These are phyloP conservation scores for Hippocampus abdominalis DNA, from an alignment of 2,113 vertebrate species.

Conservation along the genomic window DNA sequence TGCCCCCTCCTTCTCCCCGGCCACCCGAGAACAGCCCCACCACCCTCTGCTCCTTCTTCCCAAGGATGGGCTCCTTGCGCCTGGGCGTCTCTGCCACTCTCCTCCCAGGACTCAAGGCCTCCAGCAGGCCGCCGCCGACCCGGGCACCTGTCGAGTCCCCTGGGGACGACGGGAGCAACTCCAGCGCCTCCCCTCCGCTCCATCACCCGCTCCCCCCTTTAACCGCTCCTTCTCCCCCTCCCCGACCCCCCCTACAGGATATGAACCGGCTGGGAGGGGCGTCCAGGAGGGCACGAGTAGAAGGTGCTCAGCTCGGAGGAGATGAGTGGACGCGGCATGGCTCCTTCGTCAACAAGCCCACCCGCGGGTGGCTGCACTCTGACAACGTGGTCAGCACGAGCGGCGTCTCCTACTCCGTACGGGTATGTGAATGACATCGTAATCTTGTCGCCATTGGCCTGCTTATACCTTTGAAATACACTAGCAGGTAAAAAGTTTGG, in stretches of 20 bases:
- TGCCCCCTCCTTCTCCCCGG: conserved; percentile 70
- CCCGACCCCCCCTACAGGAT: conserved; percentile 85
- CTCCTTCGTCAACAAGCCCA: conserved; percentile 98
- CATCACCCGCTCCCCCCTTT: conserved; percentile 42
- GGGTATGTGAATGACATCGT: conserved; percentile 54
- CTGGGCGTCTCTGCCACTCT: conserved; percentile 82
- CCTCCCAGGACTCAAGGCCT: conserved; percentile 74
- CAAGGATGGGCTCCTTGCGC: conserved; percentile 87
- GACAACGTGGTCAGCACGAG: conserved; percentile 91
- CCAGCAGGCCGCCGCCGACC: conserved; percentile 41
- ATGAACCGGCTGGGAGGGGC: conserved; percentile 98
- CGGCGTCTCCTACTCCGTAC: conserved; percentile 86
- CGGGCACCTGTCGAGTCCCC: conserved; percentile 47
- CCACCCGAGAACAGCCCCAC: conserved; percentile 84
- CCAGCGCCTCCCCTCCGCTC: conserved; percentile 56
- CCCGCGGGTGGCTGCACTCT: conserved; percentile 92
- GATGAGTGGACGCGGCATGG: conserved; percentile 98
- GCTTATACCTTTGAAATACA: neutral
- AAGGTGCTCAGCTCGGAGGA: conserved; percentile 94
- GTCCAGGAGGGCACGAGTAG: conserved; percentile 89
- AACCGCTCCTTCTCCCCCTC: conserved; percentile 76
- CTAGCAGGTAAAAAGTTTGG: neutral
- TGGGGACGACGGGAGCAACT: conserved; percentile 50
- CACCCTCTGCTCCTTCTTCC: conserved; percentile 94
- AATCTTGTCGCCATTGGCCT: neutral